phyloP scores from a whole-genome alignment of 2,888 invertebrate genomes.

The Hofmannophila pseudospretella region DNA sequence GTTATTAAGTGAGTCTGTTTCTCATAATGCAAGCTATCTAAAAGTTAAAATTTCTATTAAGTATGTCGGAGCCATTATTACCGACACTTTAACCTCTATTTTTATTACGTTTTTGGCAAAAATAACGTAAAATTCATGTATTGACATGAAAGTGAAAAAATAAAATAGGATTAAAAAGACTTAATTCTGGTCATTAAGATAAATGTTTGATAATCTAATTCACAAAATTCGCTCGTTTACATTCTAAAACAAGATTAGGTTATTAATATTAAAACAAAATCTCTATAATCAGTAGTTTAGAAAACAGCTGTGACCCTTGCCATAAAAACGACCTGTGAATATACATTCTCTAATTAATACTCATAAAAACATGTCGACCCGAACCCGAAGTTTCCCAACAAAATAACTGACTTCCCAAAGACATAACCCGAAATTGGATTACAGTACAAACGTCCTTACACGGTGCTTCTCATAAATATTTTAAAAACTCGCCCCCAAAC shows the following conservation, averaged over 20 bases:
- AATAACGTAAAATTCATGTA: too few relatives aligned
- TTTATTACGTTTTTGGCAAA: too few relatives aligned
- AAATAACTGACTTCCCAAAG: slow-evolving; percentile 71
- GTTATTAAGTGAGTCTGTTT: slow-evolving; percentile 1
- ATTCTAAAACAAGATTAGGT: too few relatives aligned
- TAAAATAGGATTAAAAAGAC: too few relatives aligned
- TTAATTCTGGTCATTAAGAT: too few relatives aligned
- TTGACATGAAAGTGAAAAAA: too few relatives aligned
- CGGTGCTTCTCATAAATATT: slow-evolving; percentile 71
- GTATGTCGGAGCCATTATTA: too few relatives aligned
- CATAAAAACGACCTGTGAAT: slow-evolving; percentile 31
- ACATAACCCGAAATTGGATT: slow-evolving; percentile 77
- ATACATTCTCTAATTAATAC: slow-evolving; percentile 64
- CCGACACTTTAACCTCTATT: too few relatives aligned
- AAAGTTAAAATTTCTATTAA: too few relatives aligned
- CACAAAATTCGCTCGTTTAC: too few relatives aligned
- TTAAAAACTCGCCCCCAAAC: slow-evolving; percentile 62
- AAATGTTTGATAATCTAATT: too few relatives aligned
- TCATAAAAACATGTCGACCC: slow-evolving; percentile 52
- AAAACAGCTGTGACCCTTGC: slow-evolving; percentile 1
- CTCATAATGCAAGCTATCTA: not conserved
- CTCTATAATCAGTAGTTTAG: not conserved
- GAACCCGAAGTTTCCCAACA: slow-evolving; percentile 43
- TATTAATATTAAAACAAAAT: not conserved
- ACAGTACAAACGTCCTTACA: slow-evolving; percentile 55